A percentile compares a stretch with the other conserved stretches of the same genome.
phyloP scores from a whole-genome alignment of 2,888 invertebrate genomes.

The Conomelus anceps region DNA sequence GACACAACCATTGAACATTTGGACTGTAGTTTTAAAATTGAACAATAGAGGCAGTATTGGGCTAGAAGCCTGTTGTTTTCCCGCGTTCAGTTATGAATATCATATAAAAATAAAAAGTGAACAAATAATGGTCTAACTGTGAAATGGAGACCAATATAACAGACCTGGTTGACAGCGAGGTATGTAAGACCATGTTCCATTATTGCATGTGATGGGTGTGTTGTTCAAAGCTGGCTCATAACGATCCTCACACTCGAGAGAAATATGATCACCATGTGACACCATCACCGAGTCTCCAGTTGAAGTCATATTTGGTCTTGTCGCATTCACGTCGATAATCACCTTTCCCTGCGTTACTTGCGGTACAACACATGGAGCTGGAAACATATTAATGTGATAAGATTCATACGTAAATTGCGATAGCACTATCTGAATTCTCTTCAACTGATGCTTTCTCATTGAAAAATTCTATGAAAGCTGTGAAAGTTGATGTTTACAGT shows the following conservation, averaged over 20 bases:
- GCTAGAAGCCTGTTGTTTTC: no score
- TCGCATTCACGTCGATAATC: slow-evolving; percentile 51
- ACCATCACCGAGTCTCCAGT: slow-evolving; percentile 44
- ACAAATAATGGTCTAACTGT: neutral
- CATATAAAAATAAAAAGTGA: neutral
- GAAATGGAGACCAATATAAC: neutral
- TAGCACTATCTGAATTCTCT: no score
- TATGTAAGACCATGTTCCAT: slow-evolving; percentile 93
- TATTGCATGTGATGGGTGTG: slow-evolving; percentile 75
- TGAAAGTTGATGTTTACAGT: no score
- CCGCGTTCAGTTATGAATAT: neutral
- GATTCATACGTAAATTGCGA: no score
- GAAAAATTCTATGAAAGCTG: no score
- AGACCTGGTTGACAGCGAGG: slow-evolving; percentile 73
- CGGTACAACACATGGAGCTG: slow-evolving; percentile 91
- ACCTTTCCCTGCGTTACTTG: slow-evolving; percentile 71
- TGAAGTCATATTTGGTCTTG: slow-evolving; percentile 37
- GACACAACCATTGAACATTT: no score
- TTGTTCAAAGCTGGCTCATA: slow-evolving; percentile 75
- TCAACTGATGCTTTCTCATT: no score
- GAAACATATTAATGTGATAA: slow-evolving; percentile 32
- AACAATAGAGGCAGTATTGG: no score
- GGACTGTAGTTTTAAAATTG: no score
- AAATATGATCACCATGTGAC: slow-evolving; percentile 62
- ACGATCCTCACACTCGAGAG: slow-evolving; percentile 73